Conservation (phyloP, 1,140 invertebrate genomes). For the Calliphora vicina region DNA sequence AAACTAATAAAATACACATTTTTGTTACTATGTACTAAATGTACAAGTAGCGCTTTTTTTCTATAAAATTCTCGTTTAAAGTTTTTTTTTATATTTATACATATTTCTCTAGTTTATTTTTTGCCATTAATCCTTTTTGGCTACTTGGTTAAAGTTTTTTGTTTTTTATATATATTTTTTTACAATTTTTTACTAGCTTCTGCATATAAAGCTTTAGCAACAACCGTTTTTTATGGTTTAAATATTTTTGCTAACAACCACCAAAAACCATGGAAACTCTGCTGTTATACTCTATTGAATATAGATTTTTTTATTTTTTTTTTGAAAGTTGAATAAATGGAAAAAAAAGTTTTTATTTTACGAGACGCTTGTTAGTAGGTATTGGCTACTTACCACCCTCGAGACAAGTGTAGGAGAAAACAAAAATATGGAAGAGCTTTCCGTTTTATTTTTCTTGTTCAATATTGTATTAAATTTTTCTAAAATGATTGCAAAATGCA, state of each 20-base stretch:
- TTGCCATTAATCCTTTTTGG: neutral
- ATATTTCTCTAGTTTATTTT: constrained; percentile 20
- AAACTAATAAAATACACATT: constrained; percentile 32
- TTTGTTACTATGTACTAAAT: neutral
- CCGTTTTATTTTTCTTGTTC: neutral
- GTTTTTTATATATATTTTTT: too few relatives aligned
- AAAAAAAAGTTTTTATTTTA: neutral
- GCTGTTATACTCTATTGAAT: neutral
- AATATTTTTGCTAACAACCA: constrained; percentile 24
- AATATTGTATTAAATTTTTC: neutral
- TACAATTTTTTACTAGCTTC: too few relatives aligned
- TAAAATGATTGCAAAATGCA: neutral
- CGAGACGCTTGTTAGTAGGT: neutral
- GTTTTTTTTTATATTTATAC: neutral
- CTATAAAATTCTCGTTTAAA: constrained; percentile 19
- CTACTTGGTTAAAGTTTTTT: neutral
- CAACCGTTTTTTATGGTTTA: neutral
- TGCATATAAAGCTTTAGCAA: neutral
- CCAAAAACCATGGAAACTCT: constrained; percentile 19
- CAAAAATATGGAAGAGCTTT: neutral
- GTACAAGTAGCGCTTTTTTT: neutral
- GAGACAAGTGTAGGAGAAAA: neutral
- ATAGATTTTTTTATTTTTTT: neutral
- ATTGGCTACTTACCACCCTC: constrained; percentile 26
- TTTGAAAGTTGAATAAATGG: neutral